Base-by-base conservation (phyloP, 2,888 invertebrate genomes). In the Acheta domesticus region DNA sequence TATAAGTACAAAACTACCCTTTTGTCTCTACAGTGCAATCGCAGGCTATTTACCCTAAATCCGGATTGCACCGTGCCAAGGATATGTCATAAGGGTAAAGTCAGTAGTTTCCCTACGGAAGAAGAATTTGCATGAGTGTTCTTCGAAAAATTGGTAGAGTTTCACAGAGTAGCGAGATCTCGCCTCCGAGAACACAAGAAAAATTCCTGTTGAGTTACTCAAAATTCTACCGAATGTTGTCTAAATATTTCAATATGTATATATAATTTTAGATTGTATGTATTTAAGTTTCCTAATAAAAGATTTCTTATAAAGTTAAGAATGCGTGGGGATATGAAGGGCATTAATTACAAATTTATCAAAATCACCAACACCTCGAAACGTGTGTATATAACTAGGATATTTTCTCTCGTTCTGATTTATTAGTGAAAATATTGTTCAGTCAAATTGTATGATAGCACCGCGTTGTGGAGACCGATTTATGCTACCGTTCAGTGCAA, bases 1-100 rank as follows among this genome's bases (percentile, higher is more conserved):
- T 62, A 62, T 62, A 14, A 62, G n/a, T 62, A 62, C 62, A 62
- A 62, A 62, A 62, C 62, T 62, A 62, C 62, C 62, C 62, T 62
- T 62, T 62, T 62, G n/a, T 62, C n/a, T 62, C 62, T 62, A 62
- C 62, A 62, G 62, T 62, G 62, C 62, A 62, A 62, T 62, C 62
- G n/a, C 62, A 62, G 62, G n/a, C 62, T 62, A 62, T 62, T 62
- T 62, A 19, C 14, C 62, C 62, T n/a, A 19, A 62, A 4, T 62
- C 62, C 62, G 62, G 62, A 62, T 62, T 62, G 62, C 62, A 62
- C 62, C 62, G 62, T 62, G 62, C 62, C 62, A 62, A 62, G 62
- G 62, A 62, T 62, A 62, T 62, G 62, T 62, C n/a, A 62, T 62
- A 19, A 62, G n/a, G n/a, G 62, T 19, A 19, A 62, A 62, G 14